These are phyloP conservation scores for Hippoglossus hippoglossus DNA, from an alignment of 2,797 vertebrate species.

Conservation along the genomic window DNA sequence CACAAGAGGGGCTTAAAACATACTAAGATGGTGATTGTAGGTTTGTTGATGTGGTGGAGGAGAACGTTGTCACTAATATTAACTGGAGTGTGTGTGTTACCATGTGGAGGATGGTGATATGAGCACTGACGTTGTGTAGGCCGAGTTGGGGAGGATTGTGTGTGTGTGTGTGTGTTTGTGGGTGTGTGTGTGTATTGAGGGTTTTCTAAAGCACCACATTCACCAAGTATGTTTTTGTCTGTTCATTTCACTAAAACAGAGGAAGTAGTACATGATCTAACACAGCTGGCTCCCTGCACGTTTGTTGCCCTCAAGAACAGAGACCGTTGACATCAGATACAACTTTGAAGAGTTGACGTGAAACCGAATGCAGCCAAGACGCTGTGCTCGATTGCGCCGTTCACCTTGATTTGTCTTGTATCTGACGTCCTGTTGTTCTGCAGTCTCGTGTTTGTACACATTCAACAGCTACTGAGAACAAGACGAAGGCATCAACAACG, in stretches of 20 bases:
- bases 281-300: constrained; percentile 53
- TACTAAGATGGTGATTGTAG: constrained; percentile 83
- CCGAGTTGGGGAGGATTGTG: constrained; percentile 20
- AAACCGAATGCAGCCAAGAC: constrained; percentile 14
- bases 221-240: constrained; percentile 73
- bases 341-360: not conserved
- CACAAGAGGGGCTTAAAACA: constrained; percentile 87
- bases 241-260: constrained; percentile 72
- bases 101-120: constrained; percentile 63
- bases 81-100: constrained; percentile 68
- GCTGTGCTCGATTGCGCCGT: constrained; percentile 5
- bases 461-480: constrained; percentile 17
- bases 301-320: constrained; percentile 72
- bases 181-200: constrained; percentile 40
- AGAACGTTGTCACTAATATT: constrained; percentile 78
- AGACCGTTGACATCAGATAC: constrained; percentile 28
- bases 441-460: constrained; percentile 5
- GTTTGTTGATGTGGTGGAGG: constrained; percentile 57
- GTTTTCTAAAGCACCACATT: constrained; percentile 85
- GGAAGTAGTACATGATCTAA: constrained; percentile 75
- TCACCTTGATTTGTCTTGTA: constrained; percentile 10
- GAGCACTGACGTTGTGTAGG: constrained; percentile 61
- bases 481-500: constrained; percentile 24
- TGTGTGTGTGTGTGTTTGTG: constrained; percentile 31
- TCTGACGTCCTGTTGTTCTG: constrained; percentile 3